These are phyloP conservation scores for Lithosia quadra DNA, from an alignment of 2,888 invertebrate species.

Conservation along the genomic window DNA sequence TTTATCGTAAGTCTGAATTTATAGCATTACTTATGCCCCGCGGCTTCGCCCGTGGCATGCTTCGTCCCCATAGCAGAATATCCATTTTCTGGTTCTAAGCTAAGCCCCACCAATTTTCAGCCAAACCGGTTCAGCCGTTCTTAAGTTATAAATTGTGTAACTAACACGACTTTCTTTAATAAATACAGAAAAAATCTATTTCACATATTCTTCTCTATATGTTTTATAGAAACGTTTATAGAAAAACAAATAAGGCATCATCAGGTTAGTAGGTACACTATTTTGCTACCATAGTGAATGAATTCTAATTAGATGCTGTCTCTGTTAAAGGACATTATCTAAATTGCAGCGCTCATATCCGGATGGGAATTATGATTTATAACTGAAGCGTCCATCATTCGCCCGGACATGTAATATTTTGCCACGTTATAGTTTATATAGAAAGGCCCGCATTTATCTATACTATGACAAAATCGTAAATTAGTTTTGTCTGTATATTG, in stretches of 20 bases:
- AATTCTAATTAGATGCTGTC: background rate
- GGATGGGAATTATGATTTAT: slow-evolving; percentile 50
- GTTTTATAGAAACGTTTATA: background rate
- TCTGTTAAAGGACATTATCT: slow-evolving; percentile 47
- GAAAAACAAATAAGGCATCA: background rate
- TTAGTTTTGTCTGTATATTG: too few species aligned
- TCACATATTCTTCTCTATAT: too few species aligned
- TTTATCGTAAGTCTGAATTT: too few species aligned
- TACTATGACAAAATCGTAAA: background rate
- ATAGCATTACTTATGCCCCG: too few species aligned
- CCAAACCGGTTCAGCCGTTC: too few species aligned
- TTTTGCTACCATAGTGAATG: background rate
- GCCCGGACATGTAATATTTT: slow-evolving; percentile 10
- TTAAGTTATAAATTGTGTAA: too few species aligned
- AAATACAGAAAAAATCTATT: too few species aligned
- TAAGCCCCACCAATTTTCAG: too few species aligned
- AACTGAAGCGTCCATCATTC: slow-evolving; percentile 36
- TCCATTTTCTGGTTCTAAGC: too few species aligned
- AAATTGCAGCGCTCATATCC: slow-evolving; percentile 47
- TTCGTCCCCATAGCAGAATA: too few species aligned
- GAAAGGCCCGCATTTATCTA: background rate
- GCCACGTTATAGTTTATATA: background rate
- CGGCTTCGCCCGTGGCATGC: too few species aligned
- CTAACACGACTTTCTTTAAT: too few species aligned
- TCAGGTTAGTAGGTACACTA: background rate